Conservation (phyloP, 2,113 vertebrate species). For the Pardalotus punctatus region DNA sequence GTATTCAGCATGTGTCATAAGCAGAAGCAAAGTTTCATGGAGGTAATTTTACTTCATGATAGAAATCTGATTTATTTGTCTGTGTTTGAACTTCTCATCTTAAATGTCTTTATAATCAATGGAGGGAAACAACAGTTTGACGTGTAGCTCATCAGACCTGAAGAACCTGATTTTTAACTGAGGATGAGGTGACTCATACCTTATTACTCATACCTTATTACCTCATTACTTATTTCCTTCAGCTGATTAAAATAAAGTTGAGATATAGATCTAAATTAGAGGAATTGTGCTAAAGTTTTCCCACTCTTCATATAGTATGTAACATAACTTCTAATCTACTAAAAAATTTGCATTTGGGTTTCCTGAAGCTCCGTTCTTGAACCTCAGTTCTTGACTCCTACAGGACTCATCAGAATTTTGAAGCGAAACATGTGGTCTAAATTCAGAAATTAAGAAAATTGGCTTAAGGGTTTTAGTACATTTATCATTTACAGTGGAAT, state of each 20-base stretch:
- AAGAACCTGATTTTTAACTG: background rate
- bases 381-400: background rate
- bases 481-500: background rate
- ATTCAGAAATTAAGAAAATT: background rate
- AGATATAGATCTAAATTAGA: background rate
- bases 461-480: fast-evolving
- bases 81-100: background rate
- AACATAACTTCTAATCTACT: background rate
- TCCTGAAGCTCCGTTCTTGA: background rate
- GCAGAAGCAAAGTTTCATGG: background rate
- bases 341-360: background rate
- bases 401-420: background rate
- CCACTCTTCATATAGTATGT: background rate
- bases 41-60: background rate
- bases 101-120: background rate
- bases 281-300: background rate
- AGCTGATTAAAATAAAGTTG: background rate
- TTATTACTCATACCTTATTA: background rate
- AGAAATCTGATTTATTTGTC: background rate
- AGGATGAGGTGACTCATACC: background rate
- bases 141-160: background rate
- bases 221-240: background rate
- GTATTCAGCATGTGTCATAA: background rate
- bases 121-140: background rate
- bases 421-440: background rate